Base-by-base conservation (phyloP, 2,113 vertebrate genomes). In the Laticauda laticaudata region DNA sequence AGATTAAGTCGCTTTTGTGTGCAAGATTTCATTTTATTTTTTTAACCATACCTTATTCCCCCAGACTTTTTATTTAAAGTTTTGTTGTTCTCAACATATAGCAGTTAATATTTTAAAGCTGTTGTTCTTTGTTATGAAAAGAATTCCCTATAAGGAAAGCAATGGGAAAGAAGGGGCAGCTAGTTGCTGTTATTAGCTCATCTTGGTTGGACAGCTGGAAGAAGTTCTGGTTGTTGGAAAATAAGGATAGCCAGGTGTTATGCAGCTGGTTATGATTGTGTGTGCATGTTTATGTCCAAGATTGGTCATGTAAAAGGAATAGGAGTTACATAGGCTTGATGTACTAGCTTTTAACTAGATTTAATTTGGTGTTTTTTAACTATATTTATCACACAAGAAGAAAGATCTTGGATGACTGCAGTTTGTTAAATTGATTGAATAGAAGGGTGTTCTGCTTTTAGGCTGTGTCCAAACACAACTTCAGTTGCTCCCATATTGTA, bases 401-500 rank as follows among this genome's bases (percentile, higher is more conserved):
- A 81, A 81, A 43, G 75, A 81, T 81, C 75, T 43, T 81, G 75
- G 34, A 43, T 21, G 75, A 43, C 12, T 75, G 21, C 87, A 56
- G 24, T 48, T 45, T 54, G 48, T 89, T 9, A 56, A 89, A 55
- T n/a, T 57, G 55, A 54, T 7, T 59, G 11, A 54, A 23, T 3
- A 21, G 39, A 61, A 89, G 39, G 8, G 8, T 43, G 3, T 88
- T 59, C 45, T 64, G 29, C 29, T 43, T 87, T 53, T 23, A 88
- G 21, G 5, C 0, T 11, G 1, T 1, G 1, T 24, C 3, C 29
- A 18, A 0, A 0, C 7, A 4, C 81, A 93, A 12, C 4, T 12
- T 21, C n/a, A 4, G 4, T 87, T 55, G 21, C 88, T 59, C 10
- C 24, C 64, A 91, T 39, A 20, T 3, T 90, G 48, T n/a, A 56